phyloP scores from a whole-genome alignment of 2,797 vertebrate species.

The Acrossocheilus wenchowensis region DNA sequence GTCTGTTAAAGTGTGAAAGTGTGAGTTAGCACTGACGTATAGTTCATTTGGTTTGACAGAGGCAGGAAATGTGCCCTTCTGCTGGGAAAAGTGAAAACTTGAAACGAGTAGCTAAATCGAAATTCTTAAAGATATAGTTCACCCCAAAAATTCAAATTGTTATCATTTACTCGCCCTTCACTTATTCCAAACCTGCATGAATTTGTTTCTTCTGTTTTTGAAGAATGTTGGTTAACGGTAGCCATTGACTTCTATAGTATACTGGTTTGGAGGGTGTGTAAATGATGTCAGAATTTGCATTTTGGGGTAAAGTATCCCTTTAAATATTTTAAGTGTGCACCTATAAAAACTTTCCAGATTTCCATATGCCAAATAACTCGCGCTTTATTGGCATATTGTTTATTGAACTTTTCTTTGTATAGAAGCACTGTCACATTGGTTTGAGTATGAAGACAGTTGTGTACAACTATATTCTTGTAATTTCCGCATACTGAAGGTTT shows the following conservation, averaged over 20 bases:
- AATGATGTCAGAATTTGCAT: neutral
- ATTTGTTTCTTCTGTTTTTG: neutral
- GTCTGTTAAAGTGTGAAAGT: constrained; percentile 63
- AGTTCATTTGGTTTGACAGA: neutral
- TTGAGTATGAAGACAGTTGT: neutral
- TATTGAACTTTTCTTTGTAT: neutral
- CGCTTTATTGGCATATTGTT: neutral
- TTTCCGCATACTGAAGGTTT: neutral
- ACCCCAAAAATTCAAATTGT: neutral
- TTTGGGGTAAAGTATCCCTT: neutral
- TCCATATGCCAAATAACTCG: neutral
- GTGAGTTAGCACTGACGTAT: constrained; percentile 34
- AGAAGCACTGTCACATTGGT: neutral
- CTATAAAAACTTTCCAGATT: neutral
- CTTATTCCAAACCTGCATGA: neutral
- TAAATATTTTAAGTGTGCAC: neutral
- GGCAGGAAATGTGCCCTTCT: neutral
- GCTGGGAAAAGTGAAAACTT: constrained; percentile 1
- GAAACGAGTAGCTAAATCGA: neutral
- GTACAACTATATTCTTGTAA: neutral
- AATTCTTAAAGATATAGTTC: neutral
- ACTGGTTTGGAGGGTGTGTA: neutral
- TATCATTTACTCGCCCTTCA: neutral
- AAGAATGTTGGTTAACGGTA: neutral
- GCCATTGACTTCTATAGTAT: neutral